Evolutionary conservation across 1,140 invertebrate genomes (phyloP), one percentile per base, ranked within the genome.

Genomic region (Tetramorium simillimum): DNA sequence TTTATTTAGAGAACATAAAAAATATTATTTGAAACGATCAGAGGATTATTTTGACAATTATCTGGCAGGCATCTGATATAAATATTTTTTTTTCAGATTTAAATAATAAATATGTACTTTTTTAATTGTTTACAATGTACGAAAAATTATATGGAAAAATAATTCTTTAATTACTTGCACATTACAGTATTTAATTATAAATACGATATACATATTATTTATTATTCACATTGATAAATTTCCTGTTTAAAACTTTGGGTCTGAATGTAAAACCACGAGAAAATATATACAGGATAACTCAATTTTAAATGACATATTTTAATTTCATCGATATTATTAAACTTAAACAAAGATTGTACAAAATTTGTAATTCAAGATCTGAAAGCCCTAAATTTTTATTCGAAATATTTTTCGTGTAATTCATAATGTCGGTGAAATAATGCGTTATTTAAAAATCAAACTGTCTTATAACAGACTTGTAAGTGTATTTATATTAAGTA

Each of bases 191-290:
- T 75, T 40, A 21, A 76, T 58, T 58, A 49, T 51, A 51, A 9
- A 72, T 49, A n/a, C 16, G 16, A 43, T 33, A 37, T 33, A 33
- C 28, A 33, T 51, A 21, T 46, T 16, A 14, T 16, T 72, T 51
- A 33, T 46, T 53, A 10, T 70, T 7, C 10, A 21, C 6, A 21
- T 16, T 53, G 46, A 72, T 28, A 24, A 67, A 51, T 10, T 58
- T 75, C 60, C 18, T 72, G 28, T 51, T 28, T 75, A 43, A 86
- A 77, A 70, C 67, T 86, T 88, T 77, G 81, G 49, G 16, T 53
- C 72, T 58, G 62, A 80, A 28, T 12, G 51, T 86, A 73, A 62
- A 77, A 82, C 63, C 12, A 28, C 63, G 70, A 70, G 75, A 60
- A n/a, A 60, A 43, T 60, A 65, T 51, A n/a, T 51, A 46, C 14